A percentile compares a stretch with the other conserved stretches of the same genome.
Evolutionary conservation across 2,888 invertebrate species (phyloP).

Genomic region (Lepidochrysops patricia): DNA sequence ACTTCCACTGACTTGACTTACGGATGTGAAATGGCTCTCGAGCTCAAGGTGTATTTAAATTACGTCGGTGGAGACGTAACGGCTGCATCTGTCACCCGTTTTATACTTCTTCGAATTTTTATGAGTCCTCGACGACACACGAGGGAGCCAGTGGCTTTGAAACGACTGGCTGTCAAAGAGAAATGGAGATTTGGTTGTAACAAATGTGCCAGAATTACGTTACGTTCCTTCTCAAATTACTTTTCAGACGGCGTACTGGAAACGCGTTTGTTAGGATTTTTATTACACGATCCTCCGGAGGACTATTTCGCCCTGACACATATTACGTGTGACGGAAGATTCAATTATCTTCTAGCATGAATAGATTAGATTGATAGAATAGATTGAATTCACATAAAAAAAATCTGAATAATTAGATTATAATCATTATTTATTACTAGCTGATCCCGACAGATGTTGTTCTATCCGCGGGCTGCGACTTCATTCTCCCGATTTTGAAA

Average conservation of each 20-base stretch:
- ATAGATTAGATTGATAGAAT: too few species aligned
- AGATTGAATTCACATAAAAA: too few species aligned
- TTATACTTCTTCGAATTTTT: slow-evolving; percentile 65
- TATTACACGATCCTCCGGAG: slow-evolving; percentile 59
- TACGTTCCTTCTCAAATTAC: slow-evolving; percentile 64
- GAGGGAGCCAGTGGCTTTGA: slow-evolving; percentile 59
- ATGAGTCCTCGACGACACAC: slow-evolving; percentile 63
- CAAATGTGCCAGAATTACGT: slow-evolving; percentile 67
- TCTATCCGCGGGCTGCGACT: too few species aligned
- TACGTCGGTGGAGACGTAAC: slow-evolving; percentile 37
- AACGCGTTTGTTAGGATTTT: slow-evolving; percentile 61
- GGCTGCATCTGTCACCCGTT: slow-evolving; percentile 38
- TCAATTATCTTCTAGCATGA: neutral
- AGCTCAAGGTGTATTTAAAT: slow-evolving; percentile 33
- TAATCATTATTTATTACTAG: too few species aligned
- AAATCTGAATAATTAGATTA: too few species aligned
- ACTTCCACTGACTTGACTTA: slow-evolving; percentile 19
- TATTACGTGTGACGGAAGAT: slow-evolving; percentile 26
- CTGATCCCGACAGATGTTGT: too few species aligned
- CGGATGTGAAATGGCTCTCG: slow-evolving; percentile 20
- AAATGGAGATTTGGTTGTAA: slow-evolving; percentile 70
- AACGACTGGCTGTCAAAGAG: slow-evolving; percentile 69
- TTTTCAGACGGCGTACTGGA: slow-evolving; percentile 59
- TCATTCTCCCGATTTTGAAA: too few species aligned
- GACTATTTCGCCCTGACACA: slow-evolving; percentile 55